phyloP scores from a whole-genome alignment of 2,888 invertebrate genomes.

The Scaptomyza polygonia region DNA sequence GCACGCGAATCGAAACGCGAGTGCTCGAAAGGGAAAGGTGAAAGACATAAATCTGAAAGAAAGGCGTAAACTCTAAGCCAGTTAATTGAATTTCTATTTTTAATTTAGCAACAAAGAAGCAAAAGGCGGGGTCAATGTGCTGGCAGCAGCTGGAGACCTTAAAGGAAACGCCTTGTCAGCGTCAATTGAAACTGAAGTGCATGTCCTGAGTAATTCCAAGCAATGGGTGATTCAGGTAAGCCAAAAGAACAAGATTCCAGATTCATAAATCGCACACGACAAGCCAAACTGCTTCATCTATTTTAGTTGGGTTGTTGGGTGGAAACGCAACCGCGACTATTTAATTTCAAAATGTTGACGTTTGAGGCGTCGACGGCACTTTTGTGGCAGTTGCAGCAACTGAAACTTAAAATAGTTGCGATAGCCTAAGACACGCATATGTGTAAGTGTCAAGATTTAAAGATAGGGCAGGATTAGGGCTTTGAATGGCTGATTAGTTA shows the following conservation, averaged over 20 bases:
- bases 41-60: constrained; percentile 21
- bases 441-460: constrained; percentile 33
- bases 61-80: neutral
- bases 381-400: constrained; percentile 56
- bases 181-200: constrained; percentile 22
- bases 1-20: constrained; percentile 62
- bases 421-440: constrained; percentile 59
- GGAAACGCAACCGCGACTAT: constrained; percentile 73
- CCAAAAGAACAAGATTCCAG: constrained; percentile 6
- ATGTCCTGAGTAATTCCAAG: constrained; percentile 36
- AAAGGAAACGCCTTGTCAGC: constrained; percentile 37
- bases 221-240: constrained; percentile 83
- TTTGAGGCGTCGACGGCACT: constrained; percentile 40
- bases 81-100: constrained; percentile 76
- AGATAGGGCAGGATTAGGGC: constrained; percentile 64
- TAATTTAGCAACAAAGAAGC: constrained; percentile 23
- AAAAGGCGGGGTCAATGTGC: constrained; percentile 45
- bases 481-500: constrained; percentile 49
- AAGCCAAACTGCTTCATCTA: neutral
- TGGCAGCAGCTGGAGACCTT: constrained; percentile 33
- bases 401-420: constrained; percentile 57
- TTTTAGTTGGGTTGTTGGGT: neutral
- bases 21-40: constrained; percentile 66
- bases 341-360: constrained; percentile 71
- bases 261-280: constrained; percentile 46